Evolutionary conservation across 2,113 vertebrate species (phyloP).

Genomic region (Phalacrocorax pelagicus): DNA sequence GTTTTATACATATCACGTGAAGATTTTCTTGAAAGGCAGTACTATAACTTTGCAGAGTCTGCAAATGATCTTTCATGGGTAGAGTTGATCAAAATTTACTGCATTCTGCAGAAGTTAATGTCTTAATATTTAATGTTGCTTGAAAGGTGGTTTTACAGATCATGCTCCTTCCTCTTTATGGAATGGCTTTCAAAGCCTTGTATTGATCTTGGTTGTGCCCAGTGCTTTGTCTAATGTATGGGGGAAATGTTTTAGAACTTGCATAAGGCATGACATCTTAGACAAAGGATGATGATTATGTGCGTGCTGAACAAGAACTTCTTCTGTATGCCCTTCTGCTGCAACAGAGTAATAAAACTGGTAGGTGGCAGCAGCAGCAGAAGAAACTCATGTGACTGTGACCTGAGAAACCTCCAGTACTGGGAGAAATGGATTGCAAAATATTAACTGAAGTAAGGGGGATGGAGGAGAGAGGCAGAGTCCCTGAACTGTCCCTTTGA

Average conservation of each 20-base stretch:
- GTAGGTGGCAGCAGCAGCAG: slow-evolving; percentile 77
- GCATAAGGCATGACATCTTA: slow-evolving; percentile 44
- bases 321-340: slow-evolving; percentile 81
- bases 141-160: background rate
- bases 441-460: slow-evolving; percentile 45
- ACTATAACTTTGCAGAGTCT: background rate
- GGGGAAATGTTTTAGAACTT: background rate
- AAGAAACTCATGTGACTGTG: slow-evolving; percentile 66
- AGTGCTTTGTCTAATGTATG: slow-evolving; percentile 6
- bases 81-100: background rate
- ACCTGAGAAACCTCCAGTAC: slow-evolving; percentile 56
- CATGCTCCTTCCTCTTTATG: background rate
- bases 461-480: slow-evolving; percentile 23
- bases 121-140: background rate
- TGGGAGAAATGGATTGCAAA: slow-evolving; percentile 59
- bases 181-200: background rate
- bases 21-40: background rate
- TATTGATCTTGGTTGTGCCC: slow-evolving; percentile 3
- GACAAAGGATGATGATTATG: slow-evolving; percentile 45
- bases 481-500: slow-evolving; percentile 43
- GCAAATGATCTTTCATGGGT: background rate
- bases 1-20: background rate
- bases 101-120: background rate
- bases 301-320: slow-evolving; percentile 72
- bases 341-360: slow-evolving; percentile 79